Percentiles rank a stretch among this genome's conserved stretches.
Conservation (phyloP, 2,888 invertebrate genomes). For the Nymphalis urticae region DNA sequence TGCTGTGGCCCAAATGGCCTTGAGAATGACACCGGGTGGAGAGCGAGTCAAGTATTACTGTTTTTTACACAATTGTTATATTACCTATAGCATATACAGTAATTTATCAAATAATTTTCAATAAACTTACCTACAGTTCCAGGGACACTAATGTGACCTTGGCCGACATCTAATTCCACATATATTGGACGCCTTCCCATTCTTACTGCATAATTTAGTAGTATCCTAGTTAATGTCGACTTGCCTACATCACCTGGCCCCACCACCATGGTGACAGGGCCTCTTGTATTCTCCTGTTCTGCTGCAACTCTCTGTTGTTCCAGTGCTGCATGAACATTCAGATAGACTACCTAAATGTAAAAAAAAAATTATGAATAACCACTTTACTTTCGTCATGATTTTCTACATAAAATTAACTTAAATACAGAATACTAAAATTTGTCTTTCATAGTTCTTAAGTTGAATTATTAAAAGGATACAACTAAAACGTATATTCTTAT, state of each 20-base stretch:
- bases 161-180: slow-evolving; percentile 97
- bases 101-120: not conserved
- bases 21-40: too few relatives aligned
- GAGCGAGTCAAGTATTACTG: too few relatives aligned
- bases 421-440: too few relatives aligned
- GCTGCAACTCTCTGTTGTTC: slow-evolving; percentile 93
- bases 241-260: slow-evolving; percentile 99
- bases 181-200: slow-evolving; percentile 93
- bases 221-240: slow-evolving; percentile 92
- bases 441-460: too few relatives aligned
- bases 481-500: too few relatives aligned
- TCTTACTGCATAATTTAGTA: slow-evolving; percentile 97
- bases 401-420: too few relatives aligned
- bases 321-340: slow-evolving; percentile 97
- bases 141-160: slow-evolving; percentile 94
- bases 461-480: too few relatives aligned
- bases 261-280: slow-evolving; percentile 94
- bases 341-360: slow-evolving; percentile 85
- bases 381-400: not conserved
- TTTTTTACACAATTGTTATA: too few relatives aligned
- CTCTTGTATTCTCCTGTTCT: slow-evolving; percentile 86
- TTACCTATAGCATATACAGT: too few relatives aligned
- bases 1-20: too few relatives aligned
- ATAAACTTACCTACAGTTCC: slow-evolving; percentile 88
- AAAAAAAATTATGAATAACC: slow-evolving; percentile 1